phyloP scores from a whole-genome alignment of 2,113 vertebrate genomes.

The Lepidothrix coronata region DNA sequence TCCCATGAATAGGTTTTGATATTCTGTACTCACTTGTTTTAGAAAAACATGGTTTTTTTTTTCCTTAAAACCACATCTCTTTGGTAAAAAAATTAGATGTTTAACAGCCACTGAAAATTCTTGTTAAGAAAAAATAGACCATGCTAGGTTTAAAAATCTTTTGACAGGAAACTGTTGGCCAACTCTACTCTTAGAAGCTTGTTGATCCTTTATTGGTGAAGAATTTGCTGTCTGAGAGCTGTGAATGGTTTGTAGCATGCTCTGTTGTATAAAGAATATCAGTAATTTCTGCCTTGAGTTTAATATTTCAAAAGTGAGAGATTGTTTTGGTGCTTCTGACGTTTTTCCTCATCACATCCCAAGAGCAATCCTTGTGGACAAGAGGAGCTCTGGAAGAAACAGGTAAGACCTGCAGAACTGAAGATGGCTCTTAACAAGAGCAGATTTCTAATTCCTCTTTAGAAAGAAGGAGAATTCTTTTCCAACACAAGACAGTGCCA shows the following conservation, averaged over 20 bases:
- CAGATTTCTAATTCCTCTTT: background rate
- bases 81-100: background rate
- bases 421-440: background rate
- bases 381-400: background rate
- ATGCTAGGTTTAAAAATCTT: background rate
- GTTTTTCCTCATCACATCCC: background rate
- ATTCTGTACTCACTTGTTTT: background rate
- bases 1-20: background rate
- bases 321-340: background rate
- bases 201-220: background rate
- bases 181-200: background rate
- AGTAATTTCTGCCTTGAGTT: background rate
- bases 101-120: background rate
- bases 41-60: background rate
- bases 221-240: background rate
- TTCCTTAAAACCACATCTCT: background rate
- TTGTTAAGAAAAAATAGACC: background rate
- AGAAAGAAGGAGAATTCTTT: background rate
- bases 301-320: background rate
- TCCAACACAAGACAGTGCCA: background rate
- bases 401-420: background rate
- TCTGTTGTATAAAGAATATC: background rate
- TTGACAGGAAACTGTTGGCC: background rate
- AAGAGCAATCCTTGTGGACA: background rate
- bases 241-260: background rate